phyloP scores from a whole-genome alignment of 2,888 invertebrate species.

The Gastrophysa polygoni region DNA sequence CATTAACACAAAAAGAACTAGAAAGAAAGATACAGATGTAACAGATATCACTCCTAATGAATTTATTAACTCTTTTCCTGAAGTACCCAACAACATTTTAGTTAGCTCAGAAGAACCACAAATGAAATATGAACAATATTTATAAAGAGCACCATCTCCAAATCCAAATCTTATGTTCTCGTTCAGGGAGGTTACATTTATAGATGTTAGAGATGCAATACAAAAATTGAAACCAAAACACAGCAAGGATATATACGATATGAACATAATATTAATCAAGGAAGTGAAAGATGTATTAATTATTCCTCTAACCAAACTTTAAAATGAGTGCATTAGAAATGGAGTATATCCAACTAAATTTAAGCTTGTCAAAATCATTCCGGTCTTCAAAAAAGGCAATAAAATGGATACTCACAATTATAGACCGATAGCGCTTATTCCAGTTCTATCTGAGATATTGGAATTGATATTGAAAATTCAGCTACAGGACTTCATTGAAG shows the following conservation, averaged over 20 bases:
- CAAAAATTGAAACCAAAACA: constrained; percentile 9
- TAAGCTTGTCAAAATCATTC: constrained; percentile 3
- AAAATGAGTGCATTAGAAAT: not conserved
- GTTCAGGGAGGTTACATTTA: not conserved
- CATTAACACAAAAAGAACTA: not conserved
- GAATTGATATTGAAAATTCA: not conserved
- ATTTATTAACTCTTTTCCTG: not conserved
- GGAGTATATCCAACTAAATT: constrained; percentile 2
- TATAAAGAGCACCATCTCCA: not conserved
- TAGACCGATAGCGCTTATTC: not conserved
- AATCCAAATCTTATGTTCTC: not conserved
- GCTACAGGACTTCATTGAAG: not conserved
- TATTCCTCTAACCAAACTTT: constrained; percentile 4
- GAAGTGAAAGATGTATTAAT: constrained; percentile 1
- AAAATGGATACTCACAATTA: not conserved
- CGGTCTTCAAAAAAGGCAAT: not conserved
- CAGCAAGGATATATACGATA: constrained; percentile 3
- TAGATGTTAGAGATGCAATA: constrained; percentile 8
- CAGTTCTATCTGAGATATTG: constrained; percentile 1
- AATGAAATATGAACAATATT: not conserved
- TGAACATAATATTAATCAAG: not conserved
- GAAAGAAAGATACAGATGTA: not conserved
- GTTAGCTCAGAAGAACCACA: not conserved
- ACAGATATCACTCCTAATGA: constrained; percentile 1
- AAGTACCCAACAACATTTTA: not conserved